These are phyloP conservation scores for Eulemur coronatus DNA, from an alignment of 2,797 vertebrate genomes.

Conservation along the genomic window DNA sequence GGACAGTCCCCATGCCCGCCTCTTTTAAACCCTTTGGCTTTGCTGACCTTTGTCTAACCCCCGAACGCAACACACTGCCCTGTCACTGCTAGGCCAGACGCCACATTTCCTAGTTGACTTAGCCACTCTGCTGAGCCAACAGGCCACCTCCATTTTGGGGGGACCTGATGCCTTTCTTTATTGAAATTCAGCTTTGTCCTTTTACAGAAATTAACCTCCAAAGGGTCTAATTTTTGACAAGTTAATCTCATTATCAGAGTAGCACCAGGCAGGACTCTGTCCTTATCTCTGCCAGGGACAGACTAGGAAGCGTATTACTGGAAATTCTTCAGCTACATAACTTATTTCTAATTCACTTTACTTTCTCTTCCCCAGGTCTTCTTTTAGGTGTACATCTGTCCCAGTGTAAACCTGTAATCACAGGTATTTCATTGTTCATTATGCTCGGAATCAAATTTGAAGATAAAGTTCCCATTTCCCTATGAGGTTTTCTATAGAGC, in stretches of 20 bases:
- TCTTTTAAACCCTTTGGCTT: slow-evolving; percentile 63
- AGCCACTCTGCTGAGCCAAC: slow-evolving; percentile 55
- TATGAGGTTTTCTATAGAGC: background rate
- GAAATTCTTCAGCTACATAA: background rate
- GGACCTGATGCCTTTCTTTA: background rate
- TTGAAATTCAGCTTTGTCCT: slow-evolving; percentile 11
- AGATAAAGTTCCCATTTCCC: slow-evolving; percentile 26
- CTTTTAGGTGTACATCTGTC: slow-evolving; percentile 41
- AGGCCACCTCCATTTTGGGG: slow-evolving; percentile 3
- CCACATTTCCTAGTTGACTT: slow-evolving; percentile 43
- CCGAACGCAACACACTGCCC: background rate
- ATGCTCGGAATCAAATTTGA: slow-evolving; percentile 10
- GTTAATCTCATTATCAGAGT: background rate
- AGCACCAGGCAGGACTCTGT: background rate
- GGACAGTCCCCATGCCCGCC: slow-evolving; percentile 63
- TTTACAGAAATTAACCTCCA: slow-evolving; percentile 27
- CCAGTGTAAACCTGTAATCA: slow-evolving; percentile 59
- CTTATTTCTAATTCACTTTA: slow-evolving; percentile 65
- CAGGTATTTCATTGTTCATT: background rate
- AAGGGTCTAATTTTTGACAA: slow-evolving; percentile 6
- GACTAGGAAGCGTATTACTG: background rate
- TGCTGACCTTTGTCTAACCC: slow-evolving; percentile 76
- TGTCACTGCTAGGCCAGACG: slow-evolving; percentile 7
- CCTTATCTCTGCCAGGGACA: background rate
- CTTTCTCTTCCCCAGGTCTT: slow-evolving; percentile 14